Evolutionary conservation across 2,888 invertebrate species (phyloP), one percentile per base, ranked within the genome.

Genomic region (Agelastica alni): DNA sequence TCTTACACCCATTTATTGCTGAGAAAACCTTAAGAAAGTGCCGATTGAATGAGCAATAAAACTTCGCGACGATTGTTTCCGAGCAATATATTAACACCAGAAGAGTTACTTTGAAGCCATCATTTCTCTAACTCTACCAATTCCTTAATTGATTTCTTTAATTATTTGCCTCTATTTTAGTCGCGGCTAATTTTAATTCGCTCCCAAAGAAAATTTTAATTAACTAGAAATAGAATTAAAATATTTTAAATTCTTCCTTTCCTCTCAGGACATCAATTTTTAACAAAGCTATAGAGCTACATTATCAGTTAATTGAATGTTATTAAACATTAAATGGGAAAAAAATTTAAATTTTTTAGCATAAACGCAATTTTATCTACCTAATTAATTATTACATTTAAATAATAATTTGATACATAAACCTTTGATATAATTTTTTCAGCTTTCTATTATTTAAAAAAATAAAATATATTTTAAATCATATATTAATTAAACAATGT

Each of bases 41-140:
- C 75, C 76, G 75, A 76, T 77, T 75, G 75, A 76, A 75, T 69
- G 74, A 71, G 75, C 75, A 71, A 76, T 77, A 77, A 77, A 77
- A 76, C 75, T 73, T 59, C 64, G 68, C 67, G 73, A 69, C 75
- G 75, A 76, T 76, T 76, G 76, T 75, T 76, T 73, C 73, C 65
- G 67, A 60, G 70, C 71, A 64, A 70, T 74, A 72, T 72, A 70
- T 74, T 71, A 70, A 70, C 70, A 61, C 66, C 65, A 66, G 69
- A 71, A 69, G 71, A 72, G 72, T 73, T 71, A 71, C 72, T 73
- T 73, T 71, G 73, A 48, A 56, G 60, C 60, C 60, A 62, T 62
- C 56, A 62, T 60, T 62, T 60, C 60, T 56, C 36, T 37, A 54
- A 59, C 56, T 53, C 56, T 59, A 62, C 51, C 60, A 22, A 60